Evolutionary conservation across 1,140 invertebrate species (phyloP).

Genomic region (Mercenaria mercenaria): DNA sequence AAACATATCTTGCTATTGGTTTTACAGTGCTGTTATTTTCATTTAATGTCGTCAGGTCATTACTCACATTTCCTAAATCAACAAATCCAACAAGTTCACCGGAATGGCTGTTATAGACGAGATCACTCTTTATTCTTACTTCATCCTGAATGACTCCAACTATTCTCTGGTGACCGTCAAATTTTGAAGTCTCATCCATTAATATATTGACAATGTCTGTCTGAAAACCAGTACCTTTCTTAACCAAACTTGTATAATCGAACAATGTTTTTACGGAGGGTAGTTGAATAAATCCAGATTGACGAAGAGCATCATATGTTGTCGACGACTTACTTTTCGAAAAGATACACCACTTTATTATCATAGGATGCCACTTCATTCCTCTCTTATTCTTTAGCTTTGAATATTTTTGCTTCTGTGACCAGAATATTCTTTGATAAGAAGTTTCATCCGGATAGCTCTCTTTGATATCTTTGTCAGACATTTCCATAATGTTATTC

Average conservation of each 20-base stretch:
- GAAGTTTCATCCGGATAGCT: neutral
- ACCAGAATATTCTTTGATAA: neutral
- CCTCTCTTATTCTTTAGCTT: neutral
- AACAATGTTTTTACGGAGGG: neutral
- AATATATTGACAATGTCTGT: neutral
- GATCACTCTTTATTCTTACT: neutral
- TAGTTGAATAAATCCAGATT: neutral
- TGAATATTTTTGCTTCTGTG: neutral
- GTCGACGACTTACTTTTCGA: neutral
- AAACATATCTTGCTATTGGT: neutral
- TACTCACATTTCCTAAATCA: neutral
- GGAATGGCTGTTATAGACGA: neutral
- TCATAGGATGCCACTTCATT: neutral
- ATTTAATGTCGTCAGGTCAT: neutral
- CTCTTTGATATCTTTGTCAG: neutral
- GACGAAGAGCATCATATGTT: neutral
- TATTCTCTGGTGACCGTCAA: neutral
- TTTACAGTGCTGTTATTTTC: neutral
- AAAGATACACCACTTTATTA: neutral
- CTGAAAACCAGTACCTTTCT: too few species aligned
- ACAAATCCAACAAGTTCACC: neutral
- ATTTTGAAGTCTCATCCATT: neutral
- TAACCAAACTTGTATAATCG: neutral
- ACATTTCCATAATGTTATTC: neutral
- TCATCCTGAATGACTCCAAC: neutral